Percentiles rank a stretch among this genome's conserved stretches.
Evolutionary conservation across 2,888 invertebrate genomes (phyloP).

Genomic region (Diarsia rubi): DNA sequence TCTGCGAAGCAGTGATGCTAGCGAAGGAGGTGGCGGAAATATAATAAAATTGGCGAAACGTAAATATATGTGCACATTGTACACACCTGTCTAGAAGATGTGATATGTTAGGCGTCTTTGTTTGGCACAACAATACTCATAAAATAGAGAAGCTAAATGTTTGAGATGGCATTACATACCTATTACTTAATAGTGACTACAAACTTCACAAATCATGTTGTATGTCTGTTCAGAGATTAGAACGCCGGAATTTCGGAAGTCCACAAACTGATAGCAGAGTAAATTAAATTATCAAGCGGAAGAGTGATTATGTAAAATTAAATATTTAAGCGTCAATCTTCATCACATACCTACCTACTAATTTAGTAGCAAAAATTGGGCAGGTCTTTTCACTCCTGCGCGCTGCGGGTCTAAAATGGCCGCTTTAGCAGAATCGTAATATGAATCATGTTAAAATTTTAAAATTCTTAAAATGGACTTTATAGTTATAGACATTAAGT

Average conservation of each 20-base stretch:
- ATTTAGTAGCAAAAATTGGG: neutral
- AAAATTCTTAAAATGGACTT: too few relatives aligned
- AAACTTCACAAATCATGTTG: slow-evolving; percentile 2
- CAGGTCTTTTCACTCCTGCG: too few relatives aligned
- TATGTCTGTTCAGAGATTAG: slow-evolving; percentile 28
- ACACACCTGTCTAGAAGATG: neutral
- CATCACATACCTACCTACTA: too few relatives aligned
- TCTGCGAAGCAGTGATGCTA: too few relatives aligned
- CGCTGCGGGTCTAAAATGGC: too few relatives aligned
- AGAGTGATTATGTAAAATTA: neutral
- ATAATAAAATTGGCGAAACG: too few relatives aligned
- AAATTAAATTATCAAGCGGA: slow-evolving; percentile 1
- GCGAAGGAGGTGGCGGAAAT: too few relatives aligned
- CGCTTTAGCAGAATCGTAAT: too few relatives aligned
- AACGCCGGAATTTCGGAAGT: slow-evolving; percentile 34
- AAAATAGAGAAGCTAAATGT: neutral
- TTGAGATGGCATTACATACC: neutral
- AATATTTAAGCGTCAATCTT: neutral
- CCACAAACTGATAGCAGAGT: slow-evolving; percentile 19
- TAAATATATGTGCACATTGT: neutral
- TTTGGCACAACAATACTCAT: neutral
- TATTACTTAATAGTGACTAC: slow-evolving; percentile 14
- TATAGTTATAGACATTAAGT: too few relatives aligned
- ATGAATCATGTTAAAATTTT: too few relatives aligned
- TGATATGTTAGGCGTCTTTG: neutral